Base-by-base conservation (phyloP, 2,888 invertebrate species). In the Elysia crispata region DNA sequence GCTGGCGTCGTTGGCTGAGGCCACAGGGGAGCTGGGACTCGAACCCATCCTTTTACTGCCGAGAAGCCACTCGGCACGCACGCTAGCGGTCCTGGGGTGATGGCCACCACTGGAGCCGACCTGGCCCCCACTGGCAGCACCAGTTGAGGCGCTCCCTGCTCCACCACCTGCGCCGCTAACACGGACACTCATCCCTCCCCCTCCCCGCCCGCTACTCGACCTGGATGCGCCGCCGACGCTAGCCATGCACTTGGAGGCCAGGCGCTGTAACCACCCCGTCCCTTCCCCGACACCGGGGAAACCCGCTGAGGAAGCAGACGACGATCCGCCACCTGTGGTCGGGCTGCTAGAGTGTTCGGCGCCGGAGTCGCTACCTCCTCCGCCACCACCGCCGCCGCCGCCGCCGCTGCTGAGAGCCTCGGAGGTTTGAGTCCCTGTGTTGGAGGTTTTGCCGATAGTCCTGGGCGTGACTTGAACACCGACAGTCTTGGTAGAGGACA, bases 11-110 rank as follows among this genome's bases (percentile, higher is more conserved):
- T 80, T 80, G 54, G 83, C 76, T 8, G 87, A 86, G 60, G 88
- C 87, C 72, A 86, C 87, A 28, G 89, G 88, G 25, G 88, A 87
- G 79, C 87, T 87, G 49, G 89, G 88, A 81, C 85, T 88, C n/a
- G 89, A 89, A 64, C 89, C 89, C 86, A 89, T 87, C 67, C 84
- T 86, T 77, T 85, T 80, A 69, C 78, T 82, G 23, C 81, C 84
- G 62, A 84, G 82, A 70, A 85, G 81, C 85, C 86, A 87, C 85
- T 84, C 86, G 80, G 84, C 79, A 13, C 82, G 78, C 62, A 78
- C 81, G 67, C 80, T 84, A 41, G 83, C 85, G 0, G 84, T 83
- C 72, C 85, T 84, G n/a, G 73, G 82, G 67, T 41, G 41, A 6
- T 41, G 41, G 41, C 41, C 41, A 77, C 83, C 81, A 84, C 85